A percentile compares a stretch with the other conserved stretches of the same genome.
Conservation (phyloP, 2,888 invertebrate genomes). For the Xestia rhomboidea region DNA sequence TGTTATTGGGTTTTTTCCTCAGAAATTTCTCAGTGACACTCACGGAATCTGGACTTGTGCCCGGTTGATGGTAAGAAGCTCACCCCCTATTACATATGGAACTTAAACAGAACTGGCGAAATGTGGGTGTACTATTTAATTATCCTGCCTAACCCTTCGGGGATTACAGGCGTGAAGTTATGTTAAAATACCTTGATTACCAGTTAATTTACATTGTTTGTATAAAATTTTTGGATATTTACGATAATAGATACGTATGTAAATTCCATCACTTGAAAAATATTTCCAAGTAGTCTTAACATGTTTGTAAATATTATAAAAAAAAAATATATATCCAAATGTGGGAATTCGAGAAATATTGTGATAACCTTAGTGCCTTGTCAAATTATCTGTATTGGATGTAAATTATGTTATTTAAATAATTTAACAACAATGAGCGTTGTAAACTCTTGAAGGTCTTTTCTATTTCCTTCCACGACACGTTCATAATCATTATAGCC, state of each 20-base stretch:
- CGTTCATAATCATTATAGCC: no score
- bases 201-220: background rate
- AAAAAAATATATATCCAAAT: background rate
- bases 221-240: background rate
- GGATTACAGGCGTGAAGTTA: no score
- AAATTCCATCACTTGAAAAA: background rate
- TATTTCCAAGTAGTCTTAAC: background rate
- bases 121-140: background rate
- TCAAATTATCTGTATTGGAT: conserved; percentile 5
- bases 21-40: background rate
- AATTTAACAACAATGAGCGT: background rate
- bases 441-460: background rate
- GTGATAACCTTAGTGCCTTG: conserved; percentile 25
- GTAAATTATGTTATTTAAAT: conserved; percentile 10
- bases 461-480: background rate
- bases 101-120: no score
- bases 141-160: background rate
- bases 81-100: background rate
- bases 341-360: background rate
- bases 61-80: background rate
- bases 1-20: background rate
- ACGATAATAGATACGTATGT: background rate
- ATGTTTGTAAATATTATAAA: background rate
- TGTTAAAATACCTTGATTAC: background rate
- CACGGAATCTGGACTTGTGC: background rate